Base-by-base conservation (phyloP, 2,113 vertebrate genomes). In the Noctilio leporinus region DNA sequence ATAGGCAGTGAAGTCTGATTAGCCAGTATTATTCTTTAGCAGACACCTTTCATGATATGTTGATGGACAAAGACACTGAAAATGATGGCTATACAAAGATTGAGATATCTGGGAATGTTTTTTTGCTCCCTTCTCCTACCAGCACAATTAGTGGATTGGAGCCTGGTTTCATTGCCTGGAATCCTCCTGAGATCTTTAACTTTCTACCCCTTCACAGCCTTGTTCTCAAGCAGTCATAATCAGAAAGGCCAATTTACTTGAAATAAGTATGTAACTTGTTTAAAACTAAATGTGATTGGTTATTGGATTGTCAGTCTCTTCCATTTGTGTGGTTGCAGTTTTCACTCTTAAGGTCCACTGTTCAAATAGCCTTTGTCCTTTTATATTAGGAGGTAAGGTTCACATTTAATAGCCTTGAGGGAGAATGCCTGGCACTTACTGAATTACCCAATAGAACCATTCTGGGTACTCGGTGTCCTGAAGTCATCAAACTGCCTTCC, bases 381-480 rank as follows among this genome's bases (percentile, higher is more conserved):
- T 96, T 95, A 86, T 70, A 90, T 89, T 93, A 92, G 40, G 93
- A 87, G 30, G 47, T 30, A 89, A 85, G n/a, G 57, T 67, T 96
- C 43, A 77, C 16, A 67, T 95, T 95, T 95, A 95, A 64, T 93
- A 72, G 89, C 76, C 87, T 95, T 91, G 19, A 90, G 88, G 86
- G 94, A 92, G 81, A 95, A 73, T 78, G 90, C 59, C 65, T 95
- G 92, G 95, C 43, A 93, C 87, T 96, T 94, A 90, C 81, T 95
- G 76, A 96, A 95, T 96, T 96, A 96, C 45, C 82, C 40, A 84
- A 82, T 47, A 95, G 70, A 86, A 85, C 40, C 73, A 81, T 95
- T 93, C 49, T 95, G 89, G 89, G 77, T 87, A 85, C 53, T 90
- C 95, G 80, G 26, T 92, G 85, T 95, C 88, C 81, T 91, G 93